Evolutionary conservation across 2,113 vertebrate genomes (phyloP), one percentile per base, ranked within the genome.

Genomic region (Cathartes aura): DNA sequence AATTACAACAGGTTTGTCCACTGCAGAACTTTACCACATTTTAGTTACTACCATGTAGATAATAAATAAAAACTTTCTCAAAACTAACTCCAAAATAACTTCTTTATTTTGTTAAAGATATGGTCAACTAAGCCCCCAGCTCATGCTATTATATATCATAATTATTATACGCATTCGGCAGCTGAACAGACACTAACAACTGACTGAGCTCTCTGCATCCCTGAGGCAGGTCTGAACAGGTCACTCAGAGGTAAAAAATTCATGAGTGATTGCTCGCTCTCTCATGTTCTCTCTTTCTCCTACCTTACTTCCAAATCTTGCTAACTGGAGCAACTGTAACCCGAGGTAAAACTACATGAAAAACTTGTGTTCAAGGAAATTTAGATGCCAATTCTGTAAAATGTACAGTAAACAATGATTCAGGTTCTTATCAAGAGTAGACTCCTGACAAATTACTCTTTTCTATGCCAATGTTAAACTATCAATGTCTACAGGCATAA

Each of bases 181-280:
- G 20, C 29, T 48, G 5, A 87, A 53, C 0, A 1, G 45, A 71
- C 66, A 43, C 15, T 27, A 47, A 18, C 21, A 66, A 50, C 21
- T 50, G 20, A 38, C 21, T 40, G 38, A 63, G 10, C 19, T 40
- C 40, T 63, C 38, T 90, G 66, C 47, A 75, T 26, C 56, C 19
- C 47, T 55, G 20, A 45, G 5, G 10, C 38, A 92, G 20, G 17
- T n/a, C 10, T 58, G 42, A 93, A 45, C 22, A 73, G 12, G 15
- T 73, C 45, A 53, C 48, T 47, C 34, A 47, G 24, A 82, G 3
- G 19, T 32, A 24, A 89, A 89, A 88, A 71, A 47, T 3, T 6
- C 2, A 13, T 3, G 2, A 82, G 9, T 47, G 14, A 36, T 5
- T 66, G 36, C 43, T 59, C 2, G 0, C 8, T 70, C 36, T 50